These are phyloP conservation scores for Popillia japonica DNA, from an alignment of 1,140 invertebrate genomes.

Conservation along the genomic window DNA sequence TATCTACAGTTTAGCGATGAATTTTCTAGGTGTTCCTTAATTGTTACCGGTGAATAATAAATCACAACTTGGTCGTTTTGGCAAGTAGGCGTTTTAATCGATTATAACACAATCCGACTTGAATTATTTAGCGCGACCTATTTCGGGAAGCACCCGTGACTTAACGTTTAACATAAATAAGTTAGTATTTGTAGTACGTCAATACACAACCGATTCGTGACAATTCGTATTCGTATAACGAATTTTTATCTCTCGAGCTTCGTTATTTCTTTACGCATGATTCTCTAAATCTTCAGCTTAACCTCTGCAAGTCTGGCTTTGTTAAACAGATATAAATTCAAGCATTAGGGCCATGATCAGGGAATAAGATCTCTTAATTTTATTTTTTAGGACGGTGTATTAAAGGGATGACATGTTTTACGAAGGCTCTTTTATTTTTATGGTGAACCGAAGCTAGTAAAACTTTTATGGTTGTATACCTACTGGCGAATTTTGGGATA, in stretches of 20 bases:
- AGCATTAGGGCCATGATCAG: background rate
- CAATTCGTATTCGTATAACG: background rate
- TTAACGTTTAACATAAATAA: conserved; percentile 9
- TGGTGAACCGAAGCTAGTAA: background rate
- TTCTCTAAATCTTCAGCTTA: too few species aligned
- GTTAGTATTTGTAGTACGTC: background rate
- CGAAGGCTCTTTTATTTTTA: background rate
- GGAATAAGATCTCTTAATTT: background rate
- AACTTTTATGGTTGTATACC: background rate
- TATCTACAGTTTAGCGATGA: background rate
- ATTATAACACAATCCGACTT: conserved; percentile 8
- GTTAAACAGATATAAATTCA: background rate
- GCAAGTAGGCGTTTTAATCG: background rate
- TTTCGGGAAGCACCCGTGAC: conserved; percentile 2
- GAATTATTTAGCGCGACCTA: background rate
- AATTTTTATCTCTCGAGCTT: too few species aligned
- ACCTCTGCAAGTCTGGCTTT: background rate
- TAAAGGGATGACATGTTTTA: background rate
- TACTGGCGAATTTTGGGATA: background rate
- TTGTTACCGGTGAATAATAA: background rate
- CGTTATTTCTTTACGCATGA: too few species aligned
- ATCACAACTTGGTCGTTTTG: background rate
- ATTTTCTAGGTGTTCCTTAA: background rate
- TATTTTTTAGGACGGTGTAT: background rate
- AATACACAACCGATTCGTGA: background rate